phyloP scores from a whole-genome alignment of 2,888 invertebrate genomes.

The Trissoscelio sp. region DNA sequence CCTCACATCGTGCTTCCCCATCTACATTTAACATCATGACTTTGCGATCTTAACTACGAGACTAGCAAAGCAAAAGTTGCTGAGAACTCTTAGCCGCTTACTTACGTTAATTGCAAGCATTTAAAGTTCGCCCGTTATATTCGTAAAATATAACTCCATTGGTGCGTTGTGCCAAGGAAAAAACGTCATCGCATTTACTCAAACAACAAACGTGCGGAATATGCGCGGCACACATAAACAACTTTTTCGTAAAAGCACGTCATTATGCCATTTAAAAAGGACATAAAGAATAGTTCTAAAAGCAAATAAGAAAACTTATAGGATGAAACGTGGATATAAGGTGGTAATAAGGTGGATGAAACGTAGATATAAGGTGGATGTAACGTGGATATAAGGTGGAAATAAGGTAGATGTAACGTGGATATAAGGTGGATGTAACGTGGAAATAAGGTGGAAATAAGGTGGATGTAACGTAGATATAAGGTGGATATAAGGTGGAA shows the following conservation, averaged over 20 bases:
- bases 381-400: no score
- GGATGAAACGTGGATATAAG: no score
- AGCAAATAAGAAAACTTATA: no score
- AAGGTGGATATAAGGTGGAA: no score
- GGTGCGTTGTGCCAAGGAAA: conserved; percentile 52
- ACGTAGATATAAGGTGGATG: no score
- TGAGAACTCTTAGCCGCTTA: conserved; percentile 63
- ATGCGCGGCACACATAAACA: conserved; percentile 16
- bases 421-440: no score
- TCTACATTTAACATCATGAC: conserved; percentile 53
- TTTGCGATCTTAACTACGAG: conserved; percentile 55
- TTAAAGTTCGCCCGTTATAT: conserved; percentile 66
- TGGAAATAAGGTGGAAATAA: no score
- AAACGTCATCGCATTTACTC: conserved; percentile 38
- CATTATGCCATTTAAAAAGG: not conserved
- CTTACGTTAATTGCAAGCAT: conserved; percentile 67
- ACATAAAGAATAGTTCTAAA: no score
- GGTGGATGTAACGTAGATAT: no score
- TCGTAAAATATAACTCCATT: conserved; percentile 60
- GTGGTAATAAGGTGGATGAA: no score
- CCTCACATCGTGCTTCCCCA: conserved; percentile 29
- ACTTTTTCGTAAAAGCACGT: not conserved
- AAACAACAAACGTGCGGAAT: conserved; percentile 31
- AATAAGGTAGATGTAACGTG: no score
- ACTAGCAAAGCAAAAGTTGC: conserved; percentile 64